Percentiles rank a stretch among this genome's conserved stretches.
Evolutionary conservation across 2,888 invertebrate genomes (phyloP).

Genomic region (Drosophila macrospina): DNA sequence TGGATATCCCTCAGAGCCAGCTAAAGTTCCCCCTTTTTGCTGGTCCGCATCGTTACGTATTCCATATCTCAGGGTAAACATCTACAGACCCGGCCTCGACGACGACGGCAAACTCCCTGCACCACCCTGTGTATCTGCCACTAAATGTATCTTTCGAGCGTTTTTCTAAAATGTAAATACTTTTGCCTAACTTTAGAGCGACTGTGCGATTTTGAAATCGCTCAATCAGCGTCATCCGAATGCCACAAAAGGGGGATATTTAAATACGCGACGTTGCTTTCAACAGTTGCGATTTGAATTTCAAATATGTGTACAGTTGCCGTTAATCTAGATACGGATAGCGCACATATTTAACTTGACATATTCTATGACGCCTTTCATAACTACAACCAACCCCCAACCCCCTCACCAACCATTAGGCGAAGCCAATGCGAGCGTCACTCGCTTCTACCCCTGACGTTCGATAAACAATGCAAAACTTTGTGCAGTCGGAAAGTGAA

Average conservation of each 20-base stretch:
- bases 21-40: slow-evolving; percentile 52
- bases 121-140: slow-evolving; percentile 35
- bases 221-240: slow-evolving; percentile 48
- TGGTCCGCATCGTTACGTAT: slow-evolving; percentile 53
- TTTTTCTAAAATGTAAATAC: slow-evolving; percentile 79
- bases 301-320: slow-evolving; percentile 71
- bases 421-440: neutral
- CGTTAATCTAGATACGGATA: slow-evolving; percentile 62
- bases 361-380: slow-evolving; percentile 63
- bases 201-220: slow-evolving; percentile 64
- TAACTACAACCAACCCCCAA: slow-evolving; percentile 37
- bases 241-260: slow-evolving; percentile 64
- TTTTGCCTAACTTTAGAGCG: slow-evolving; percentile 79
- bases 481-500: slow-evolving; percentile 50
- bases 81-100: slow-evolving; percentile 53
- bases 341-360: slow-evolving; percentile 63
- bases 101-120: slow-evolving; percentile 17
- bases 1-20: slow-evolving; percentile 53
- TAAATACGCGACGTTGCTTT: slow-evolving; percentile 62
- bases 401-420: no score
- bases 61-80: slow-evolving; percentile 67
- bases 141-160: slow-evolving; percentile 63
- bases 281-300: slow-evolving; percentile 71
- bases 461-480: slow-evolving; percentile 49
- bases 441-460: slow-evolving; percentile 4